Evolutionary conservation across 2,113 vertebrate genomes (phyloP).

Genomic region (Heloderma charlesbogerti): DNA sequence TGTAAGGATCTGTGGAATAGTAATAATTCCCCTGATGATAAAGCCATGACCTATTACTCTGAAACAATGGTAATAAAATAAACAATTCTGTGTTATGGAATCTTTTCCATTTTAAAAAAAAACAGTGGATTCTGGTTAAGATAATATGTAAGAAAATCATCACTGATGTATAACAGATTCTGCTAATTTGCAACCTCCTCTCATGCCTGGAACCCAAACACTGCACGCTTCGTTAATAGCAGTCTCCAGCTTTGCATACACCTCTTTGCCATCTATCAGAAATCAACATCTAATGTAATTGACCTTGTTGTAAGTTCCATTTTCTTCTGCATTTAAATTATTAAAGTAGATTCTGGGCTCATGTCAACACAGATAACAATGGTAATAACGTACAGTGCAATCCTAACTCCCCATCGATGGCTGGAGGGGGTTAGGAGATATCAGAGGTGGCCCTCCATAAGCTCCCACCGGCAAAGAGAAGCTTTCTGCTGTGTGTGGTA

Average conservation of each 20-base stretch:
- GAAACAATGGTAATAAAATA: not conserved
- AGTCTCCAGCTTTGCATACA: slow-evolving; percentile 12
- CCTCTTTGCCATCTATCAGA: not conserved
- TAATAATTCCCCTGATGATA: not conserved
- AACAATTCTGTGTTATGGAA: no score
- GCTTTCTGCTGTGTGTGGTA: not conserved
- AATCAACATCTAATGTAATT: not conserved
- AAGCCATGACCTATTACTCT: not conserved
- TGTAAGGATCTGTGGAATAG: not conserved
- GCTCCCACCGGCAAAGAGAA: not conserved
- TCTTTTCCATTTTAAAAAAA: not conserved
- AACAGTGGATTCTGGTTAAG: slow-evolving; percentile 1
- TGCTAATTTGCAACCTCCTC: slow-evolving; percentile 19
- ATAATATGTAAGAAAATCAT: not conserved
- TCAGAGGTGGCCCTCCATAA: not conserved
- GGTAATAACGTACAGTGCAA: not conserved
- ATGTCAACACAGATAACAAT: not conserved
- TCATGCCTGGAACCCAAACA: slow-evolving; percentile 6
- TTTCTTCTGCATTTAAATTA: not conserved
- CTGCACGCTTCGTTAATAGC: slow-evolving; percentile 43
- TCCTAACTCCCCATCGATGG: not conserved
- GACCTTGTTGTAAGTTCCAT: not conserved
- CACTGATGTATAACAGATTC: slow-evolving; percentile 11
- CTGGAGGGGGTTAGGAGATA: not conserved
- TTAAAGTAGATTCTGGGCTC: not conserved